Evolutionary conservation across 2,113 vertebrate genomes (phyloP), one percentile per base, ranked within the genome.

Genomic region (Callorhinus ursinus): DNA sequence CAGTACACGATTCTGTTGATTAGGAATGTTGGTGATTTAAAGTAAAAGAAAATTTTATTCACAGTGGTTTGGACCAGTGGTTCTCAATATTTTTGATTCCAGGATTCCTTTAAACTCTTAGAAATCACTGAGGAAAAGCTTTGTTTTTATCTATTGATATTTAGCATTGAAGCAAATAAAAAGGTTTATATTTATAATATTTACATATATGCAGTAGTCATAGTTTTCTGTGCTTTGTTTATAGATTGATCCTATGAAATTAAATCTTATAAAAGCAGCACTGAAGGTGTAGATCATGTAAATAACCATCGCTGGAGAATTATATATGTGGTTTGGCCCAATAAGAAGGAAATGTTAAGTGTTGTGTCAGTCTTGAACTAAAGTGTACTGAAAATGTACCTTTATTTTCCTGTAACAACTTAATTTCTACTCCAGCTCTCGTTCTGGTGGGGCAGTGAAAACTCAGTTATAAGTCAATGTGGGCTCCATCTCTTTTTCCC

Each of bases 41-140:
- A 77, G 51, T 72, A 67, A 86, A 12, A 61, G 31, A 87, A 61
- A 77, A 63, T 82, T 92, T 86, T 7, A 42, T 15, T 19, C 49
- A 57, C 13, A 46, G 31, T 65, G 55, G 71, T 67, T 96, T 82
- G 49, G 86, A 77, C 36, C 21, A 53, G 22, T 36, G 33, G 7
- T 94, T 96, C 65, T 89, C 21, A 83, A 6, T 95, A 51, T 67
- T 84, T 93, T 93, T 90, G 31, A 28, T 39, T 24, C 82, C 55
- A 92, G 36, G 15, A 86, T 95, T 93, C 4, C 21, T 89, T 90
- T 95, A 81, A 86, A 72, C 13, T 69, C 71, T 86, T 90, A 92
- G 55, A 16, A 80, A 57, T 67, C 22, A 82, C 18, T 67, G 65
- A 93, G 57, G 21, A 42, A 72, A 88, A 89, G 16, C 53, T 82